Percentiles rank a stretch among this genome's conserved stretches.
phyloP scores from a whole-genome alignment of 2,113 vertebrate species.

The Neopipo cinnamomea region DNA sequence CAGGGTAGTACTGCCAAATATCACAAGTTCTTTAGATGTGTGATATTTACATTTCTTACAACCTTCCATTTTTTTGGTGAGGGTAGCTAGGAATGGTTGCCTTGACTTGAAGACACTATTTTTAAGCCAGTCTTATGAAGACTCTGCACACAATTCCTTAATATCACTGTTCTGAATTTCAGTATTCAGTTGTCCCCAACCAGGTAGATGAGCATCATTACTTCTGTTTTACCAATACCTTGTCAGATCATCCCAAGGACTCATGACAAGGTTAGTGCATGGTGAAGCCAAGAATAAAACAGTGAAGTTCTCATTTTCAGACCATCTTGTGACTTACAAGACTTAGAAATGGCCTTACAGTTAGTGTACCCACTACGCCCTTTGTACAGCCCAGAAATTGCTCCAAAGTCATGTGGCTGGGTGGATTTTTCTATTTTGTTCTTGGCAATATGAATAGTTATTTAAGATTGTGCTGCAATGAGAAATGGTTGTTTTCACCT shows the following conservation, averaged over 20 bases:
- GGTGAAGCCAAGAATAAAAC: neutral
- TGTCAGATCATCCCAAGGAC: neutral
- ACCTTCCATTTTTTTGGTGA: neutral
- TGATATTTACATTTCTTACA: neutral
- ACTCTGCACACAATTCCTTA: neutral
- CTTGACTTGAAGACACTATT: neutral
- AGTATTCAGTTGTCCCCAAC: neutral
- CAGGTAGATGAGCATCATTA: neutral
- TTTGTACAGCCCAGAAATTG: neutral
- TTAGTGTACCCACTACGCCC: fast-evolving
- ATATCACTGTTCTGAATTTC: neutral
- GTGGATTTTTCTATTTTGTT: neutral
- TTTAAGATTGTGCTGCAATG: neutral
- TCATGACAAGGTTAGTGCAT: neutral
- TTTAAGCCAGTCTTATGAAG: neutral
- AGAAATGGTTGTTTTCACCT: neutral
- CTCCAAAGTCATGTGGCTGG: neutral
- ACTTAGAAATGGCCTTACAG: neutral
- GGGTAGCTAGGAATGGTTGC: neutral
- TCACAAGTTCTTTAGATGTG: neutral
- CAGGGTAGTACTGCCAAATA: neutral
- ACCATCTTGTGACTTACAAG: neutral
- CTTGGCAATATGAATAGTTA: neutral
- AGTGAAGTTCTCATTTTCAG: neutral
- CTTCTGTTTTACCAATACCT: neutral